These are phyloP conservation scores for Drosophila borborema DNA, from an alignment of 2,888 invertebrate genomes.

Conservation along the genomic window DNA sequence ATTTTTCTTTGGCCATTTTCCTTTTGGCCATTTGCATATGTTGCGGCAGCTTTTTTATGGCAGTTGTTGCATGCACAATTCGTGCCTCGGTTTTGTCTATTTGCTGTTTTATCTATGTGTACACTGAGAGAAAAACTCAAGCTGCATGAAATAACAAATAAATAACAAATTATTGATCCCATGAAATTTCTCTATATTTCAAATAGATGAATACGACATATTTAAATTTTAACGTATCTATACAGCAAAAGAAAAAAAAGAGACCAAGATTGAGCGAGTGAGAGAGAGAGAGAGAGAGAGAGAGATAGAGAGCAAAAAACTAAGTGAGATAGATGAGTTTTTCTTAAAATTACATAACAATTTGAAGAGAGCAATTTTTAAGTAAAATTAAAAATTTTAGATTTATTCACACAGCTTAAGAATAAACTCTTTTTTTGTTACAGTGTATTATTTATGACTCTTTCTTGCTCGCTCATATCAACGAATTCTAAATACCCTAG, in stretches of 20 bases:
- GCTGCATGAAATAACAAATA: too few relatives aligned
- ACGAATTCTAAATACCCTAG: neutral
- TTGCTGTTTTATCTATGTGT: neutral
- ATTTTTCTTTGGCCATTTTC: constrained; percentile 18
- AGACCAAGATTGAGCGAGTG: neutral
- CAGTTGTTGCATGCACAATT: constrained; percentile 41
- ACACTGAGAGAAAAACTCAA: neutral
- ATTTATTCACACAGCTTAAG: neutral
- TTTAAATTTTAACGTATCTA: neutral
- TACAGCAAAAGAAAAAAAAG: neutral
- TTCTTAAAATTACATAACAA: neutral
- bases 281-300: neutral
- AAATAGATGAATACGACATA: neutral
- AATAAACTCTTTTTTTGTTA: neutral
- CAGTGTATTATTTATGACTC: neutral
- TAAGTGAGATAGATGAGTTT: too few relatives aligned
- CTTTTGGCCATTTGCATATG: constrained; percentile 36
- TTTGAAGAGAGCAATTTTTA: neutral
- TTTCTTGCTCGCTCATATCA: too few relatives aligned
- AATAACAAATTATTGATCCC: neutral
- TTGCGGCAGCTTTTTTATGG: constrained; percentile 32
- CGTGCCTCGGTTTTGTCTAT: constrained; percentile 25
- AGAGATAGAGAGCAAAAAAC: neutral
- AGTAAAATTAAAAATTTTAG: neutral
- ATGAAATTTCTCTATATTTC: neutral